phyloP scores from a whole-genome alignment of 2,113 vertebrate species.

The Martes martes region DNA sequence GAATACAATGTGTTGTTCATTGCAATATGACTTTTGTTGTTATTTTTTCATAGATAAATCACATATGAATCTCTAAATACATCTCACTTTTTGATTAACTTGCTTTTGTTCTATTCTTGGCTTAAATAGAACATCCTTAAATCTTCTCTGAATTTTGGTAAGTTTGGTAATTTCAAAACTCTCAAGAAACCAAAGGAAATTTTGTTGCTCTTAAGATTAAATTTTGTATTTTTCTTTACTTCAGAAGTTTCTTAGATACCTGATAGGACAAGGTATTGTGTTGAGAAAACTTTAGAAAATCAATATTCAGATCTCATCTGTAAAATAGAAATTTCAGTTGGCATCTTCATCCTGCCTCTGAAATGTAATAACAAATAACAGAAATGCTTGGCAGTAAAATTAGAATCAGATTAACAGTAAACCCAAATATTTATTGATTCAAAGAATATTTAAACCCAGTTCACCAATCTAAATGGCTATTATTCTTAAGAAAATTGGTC shows the following conservation, averaged over 20 bases:
- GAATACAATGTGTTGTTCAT: neutral
- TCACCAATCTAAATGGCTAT: constrained; percentile 45
- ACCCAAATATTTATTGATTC: constrained; percentile 53
- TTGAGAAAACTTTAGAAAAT: constrained; percentile 24
- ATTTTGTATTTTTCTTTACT: constrained; percentile 19
- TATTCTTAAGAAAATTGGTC: constrained; percentile 46
- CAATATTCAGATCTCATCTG: constrained; percentile 2
- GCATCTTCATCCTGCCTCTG: constrained; percentile 14
- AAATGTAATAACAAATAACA: constrained; percentile 52
- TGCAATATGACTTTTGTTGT: neutral
- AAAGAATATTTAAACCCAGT: constrained; percentile 1
- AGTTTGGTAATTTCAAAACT: neutral
- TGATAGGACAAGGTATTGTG: neutral
- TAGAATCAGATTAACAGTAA: constrained; percentile 45
- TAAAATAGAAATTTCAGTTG: constrained; percentile 44
- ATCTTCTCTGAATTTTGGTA: neutral
- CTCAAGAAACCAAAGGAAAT: neutral
- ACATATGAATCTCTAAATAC: neutral
- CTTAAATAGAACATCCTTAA: neutral
- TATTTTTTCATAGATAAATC: neutral
- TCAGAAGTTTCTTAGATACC: constrained; percentile 37
- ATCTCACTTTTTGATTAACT: neutral
- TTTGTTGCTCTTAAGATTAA: neutral
- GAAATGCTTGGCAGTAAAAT: constrained; percentile 32
- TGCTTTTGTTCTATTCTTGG: neutral